Percentiles rank a stretch among this genome's conserved stretches.
phyloP scores from a whole-genome alignment of 2,888 invertebrate genomes.

The Caenorhabditis macrosperma region DNA sequence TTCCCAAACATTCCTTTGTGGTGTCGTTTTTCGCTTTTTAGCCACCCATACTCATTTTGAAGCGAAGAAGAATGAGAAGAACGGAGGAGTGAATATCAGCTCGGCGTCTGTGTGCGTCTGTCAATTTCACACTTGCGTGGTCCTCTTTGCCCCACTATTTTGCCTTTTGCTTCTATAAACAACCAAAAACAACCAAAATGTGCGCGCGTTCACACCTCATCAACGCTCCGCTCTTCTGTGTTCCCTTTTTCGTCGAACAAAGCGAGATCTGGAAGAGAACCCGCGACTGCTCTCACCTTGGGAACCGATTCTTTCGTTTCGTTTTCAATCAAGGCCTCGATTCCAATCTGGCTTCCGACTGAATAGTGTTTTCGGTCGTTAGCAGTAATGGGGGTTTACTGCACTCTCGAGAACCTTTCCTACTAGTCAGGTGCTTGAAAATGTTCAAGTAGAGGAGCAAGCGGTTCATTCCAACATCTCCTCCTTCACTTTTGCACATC shows the following conservation, averaged over 20 bases:
- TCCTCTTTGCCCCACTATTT: conserved; percentile 52
- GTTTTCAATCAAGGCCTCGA: conserved; percentile 2
- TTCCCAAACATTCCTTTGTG: conserved; percentile 50
- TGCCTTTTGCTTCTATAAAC: conserved; percentile 57
- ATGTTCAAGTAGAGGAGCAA: conserved; percentile 3
- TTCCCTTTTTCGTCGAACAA: neutral
- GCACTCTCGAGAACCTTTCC: conserved; percentile 6
- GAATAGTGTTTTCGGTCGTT: conserved; percentile 1
- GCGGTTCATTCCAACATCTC: neutral
- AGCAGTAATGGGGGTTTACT: conserved; percentile 2
- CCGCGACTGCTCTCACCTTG: neutral
- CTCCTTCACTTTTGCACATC: neutral
- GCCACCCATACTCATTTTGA: conserved; percentile 53
- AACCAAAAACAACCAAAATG: conserved; percentile 47
- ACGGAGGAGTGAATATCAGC: conserved; percentile 54
- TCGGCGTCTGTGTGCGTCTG: conserved; percentile 40
- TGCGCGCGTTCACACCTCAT: conserved; percentile 45
- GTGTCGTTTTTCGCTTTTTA: conserved; percentile 51
- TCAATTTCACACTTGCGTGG: conserved; percentile 56
- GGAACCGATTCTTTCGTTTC: neutral
- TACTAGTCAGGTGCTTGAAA: conserved; percentile 10
- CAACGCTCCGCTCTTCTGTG: conserved; percentile 24
- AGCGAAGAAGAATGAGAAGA: conserved; percentile 22
- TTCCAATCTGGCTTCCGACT: neutral
- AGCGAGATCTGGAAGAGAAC: conserved; percentile 2